Percentiles rank a stretch among this genome's conserved stretches.
These are phyloP conservation scores for Rhabdophis nuchalis DNA, from an alignment of 2,797 vertebrate genomes.

Conservation along the genomic window DNA sequence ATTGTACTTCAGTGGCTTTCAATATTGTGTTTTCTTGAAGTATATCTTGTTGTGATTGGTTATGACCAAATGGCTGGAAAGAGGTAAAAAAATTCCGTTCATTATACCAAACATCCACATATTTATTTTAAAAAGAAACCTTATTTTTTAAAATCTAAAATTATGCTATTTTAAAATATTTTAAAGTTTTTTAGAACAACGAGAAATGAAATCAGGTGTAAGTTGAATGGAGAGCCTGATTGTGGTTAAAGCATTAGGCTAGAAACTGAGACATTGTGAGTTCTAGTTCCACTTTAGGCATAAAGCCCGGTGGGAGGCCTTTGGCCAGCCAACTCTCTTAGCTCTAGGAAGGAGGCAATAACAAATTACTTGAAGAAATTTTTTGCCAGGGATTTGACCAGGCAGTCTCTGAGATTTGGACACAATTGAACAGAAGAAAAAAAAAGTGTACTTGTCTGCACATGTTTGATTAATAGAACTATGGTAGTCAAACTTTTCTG, in stretches of 20 bases:
- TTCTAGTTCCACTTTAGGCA: neutral
- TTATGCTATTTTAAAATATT: neutral
- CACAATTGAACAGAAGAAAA: neutral
- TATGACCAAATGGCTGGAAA: slow-evolving; percentile 96
- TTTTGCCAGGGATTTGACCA: neutral
- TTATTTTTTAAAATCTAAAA: neutral
- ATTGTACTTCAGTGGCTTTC: slow-evolving; percentile 98
- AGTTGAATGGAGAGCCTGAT: neutral
- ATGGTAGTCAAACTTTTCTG: neutral
- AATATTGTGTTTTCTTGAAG: slow-evolving; percentile 99
- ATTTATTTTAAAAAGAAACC: neutral
- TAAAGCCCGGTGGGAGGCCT: neutral
- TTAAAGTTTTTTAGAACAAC: neutral
- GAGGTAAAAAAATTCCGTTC: slow-evolving; percentile 26
- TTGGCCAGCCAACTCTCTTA: neutral
- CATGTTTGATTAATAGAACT: neutral
- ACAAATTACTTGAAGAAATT: neutral
- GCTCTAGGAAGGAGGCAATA: neutral
- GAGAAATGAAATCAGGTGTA: neutral
- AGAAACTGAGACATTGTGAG: neutral
- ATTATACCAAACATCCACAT: neutral
- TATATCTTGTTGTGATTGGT: slow-evolving; percentile 99
- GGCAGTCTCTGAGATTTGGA: neutral
- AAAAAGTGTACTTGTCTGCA: neutral
- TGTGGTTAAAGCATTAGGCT: neutral